Base-by-base conservation (phyloP, 2,113 vertebrate species). In the Cyprinodon variegatus region DNA sequence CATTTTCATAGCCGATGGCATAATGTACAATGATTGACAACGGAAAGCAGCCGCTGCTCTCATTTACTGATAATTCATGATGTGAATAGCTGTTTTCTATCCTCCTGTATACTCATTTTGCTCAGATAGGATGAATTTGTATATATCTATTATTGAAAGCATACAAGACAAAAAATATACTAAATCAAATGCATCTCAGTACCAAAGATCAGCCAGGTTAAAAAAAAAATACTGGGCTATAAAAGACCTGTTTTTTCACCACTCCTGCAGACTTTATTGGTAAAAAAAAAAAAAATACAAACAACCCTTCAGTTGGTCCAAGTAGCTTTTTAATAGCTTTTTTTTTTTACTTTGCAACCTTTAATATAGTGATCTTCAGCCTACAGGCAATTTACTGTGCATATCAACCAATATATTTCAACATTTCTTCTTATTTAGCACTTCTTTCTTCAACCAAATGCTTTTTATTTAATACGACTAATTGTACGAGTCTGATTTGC, bases 21-120 rank as follows among this genome's bases (percentile, higher is more conserved):
- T 77, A 82, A 78, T 74, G 64, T 66, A 48, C 10, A 3, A 46
- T 89, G 89, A 90, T 78, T 89, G 85, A 88, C 88, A 86, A 74
- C n/a, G 40, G 73, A 80, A 88, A 83, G 83, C 74, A 75, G 75
- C 41, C 36, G 72, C 70, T 79, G 84, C 64, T 61, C 72, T 85
- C 77, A 65, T 90, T 87, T 86, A 86, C 88, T 88, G 89, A 84
- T 74, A 90, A 88, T 79, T 86, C 80, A 81, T 65, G 72, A 72
- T 41, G 43, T 5, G 39, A 38, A 14, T 74, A 81, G 64, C 74
- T 88, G 84, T 86, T 88, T 79, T 78, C 29, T 38, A 71, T 72
- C 70, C 68, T 89, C 61, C 43, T 48, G 50, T 48, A 14, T 68
- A 62, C 65, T 45, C 66, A 59, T 70, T 40, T 66, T 61, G 74